A percentile compares a stretch with the other conserved stretches of the same genome.
These are phyloP conservation scores for Alexandromys oeconomus DNA, from an alignment of 2,797 vertebrate genomes.

Conservation along the genomic window DNA sequence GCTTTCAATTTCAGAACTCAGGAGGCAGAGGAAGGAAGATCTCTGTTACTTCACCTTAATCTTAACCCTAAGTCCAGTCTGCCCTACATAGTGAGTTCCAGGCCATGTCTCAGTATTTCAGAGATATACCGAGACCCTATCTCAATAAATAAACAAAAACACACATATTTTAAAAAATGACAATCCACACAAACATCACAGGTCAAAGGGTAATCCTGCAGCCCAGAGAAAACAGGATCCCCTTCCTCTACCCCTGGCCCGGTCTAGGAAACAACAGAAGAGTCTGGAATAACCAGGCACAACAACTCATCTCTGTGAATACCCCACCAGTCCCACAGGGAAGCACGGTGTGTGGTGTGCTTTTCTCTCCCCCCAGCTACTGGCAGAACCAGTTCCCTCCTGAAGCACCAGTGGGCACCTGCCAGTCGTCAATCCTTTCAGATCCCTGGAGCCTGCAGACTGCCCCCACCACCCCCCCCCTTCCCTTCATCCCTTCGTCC, in stretches of 20 bases:
- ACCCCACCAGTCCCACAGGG: background rate
- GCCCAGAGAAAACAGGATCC: background rate
- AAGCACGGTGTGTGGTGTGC: background rate
- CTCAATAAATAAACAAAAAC: background rate
- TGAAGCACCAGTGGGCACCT: background rate
- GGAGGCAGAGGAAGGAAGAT: background rate
- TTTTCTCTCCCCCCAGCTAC: background rate
- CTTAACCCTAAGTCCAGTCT: background rate
- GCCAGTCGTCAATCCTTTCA: background rate
- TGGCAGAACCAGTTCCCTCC: background rate
- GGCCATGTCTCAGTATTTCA: background rate
- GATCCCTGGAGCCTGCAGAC: background rate
- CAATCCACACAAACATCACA: background rate
- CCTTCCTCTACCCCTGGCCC: background rate
- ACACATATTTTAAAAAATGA: background rate
- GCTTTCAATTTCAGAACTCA: background rate
- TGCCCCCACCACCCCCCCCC: no score
- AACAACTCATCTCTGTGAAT: background rate
- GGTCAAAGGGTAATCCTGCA: background rate
- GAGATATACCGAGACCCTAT: background rate
- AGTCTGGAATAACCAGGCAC: background rate
- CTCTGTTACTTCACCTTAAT: background rate
- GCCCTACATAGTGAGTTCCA: background rate
- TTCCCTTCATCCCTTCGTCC: no score
- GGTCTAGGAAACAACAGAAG: background rate